phyloP scores from a whole-genome alignment of 1,140 invertebrate genomes.

The Ips typographus region DNA sequence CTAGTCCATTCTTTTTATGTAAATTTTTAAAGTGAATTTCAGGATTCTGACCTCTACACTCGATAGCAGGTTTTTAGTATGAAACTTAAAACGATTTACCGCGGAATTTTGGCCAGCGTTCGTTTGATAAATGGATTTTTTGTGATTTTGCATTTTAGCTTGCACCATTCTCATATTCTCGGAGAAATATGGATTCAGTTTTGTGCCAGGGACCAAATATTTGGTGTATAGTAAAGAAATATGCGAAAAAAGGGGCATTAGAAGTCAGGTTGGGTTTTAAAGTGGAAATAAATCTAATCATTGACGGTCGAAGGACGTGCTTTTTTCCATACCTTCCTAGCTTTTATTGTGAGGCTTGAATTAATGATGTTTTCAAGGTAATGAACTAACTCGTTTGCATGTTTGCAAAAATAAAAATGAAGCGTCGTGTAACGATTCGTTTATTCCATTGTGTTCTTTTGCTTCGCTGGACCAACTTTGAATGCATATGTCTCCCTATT shows the following conservation, averaged over 20 bases:
- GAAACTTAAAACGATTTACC: conserved; percentile 21
- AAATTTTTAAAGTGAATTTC: conserved; percentile 20
- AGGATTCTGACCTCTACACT: conserved; percentile 22
- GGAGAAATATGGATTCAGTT: conserved; percentile 23
- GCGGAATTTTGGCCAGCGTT: conserved; percentile 19
- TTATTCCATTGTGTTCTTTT: too few relatives aligned
- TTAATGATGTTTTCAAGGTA: too few relatives aligned
- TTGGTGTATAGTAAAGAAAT: conserved; percentile 13
- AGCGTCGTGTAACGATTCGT: too few relatives aligned
- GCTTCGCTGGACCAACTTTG: too few relatives aligned
- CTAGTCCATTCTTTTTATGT: conserved; percentile 22
- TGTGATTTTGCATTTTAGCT: conserved; percentile 20
- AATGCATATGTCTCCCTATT: too few relatives aligned
- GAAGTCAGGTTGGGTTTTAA: neutral
- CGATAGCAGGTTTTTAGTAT: conserved; percentile 23
- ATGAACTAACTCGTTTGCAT: too few relatives aligned
- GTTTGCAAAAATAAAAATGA: too few relatives aligned
- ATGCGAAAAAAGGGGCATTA: neutral
- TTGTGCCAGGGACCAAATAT: conserved; percentile 17
- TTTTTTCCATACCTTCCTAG: too few relatives aligned
- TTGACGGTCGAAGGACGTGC: neutral
- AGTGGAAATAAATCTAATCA: neutral
- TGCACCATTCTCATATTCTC: conserved; percentile 19
- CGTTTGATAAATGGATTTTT: conserved; percentile 24
- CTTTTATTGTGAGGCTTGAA: too few relatives aligned